Evolutionary conservation across 2,797 vertebrate species (phyloP).

Genomic region (Myripristis jacobus): DNA sequence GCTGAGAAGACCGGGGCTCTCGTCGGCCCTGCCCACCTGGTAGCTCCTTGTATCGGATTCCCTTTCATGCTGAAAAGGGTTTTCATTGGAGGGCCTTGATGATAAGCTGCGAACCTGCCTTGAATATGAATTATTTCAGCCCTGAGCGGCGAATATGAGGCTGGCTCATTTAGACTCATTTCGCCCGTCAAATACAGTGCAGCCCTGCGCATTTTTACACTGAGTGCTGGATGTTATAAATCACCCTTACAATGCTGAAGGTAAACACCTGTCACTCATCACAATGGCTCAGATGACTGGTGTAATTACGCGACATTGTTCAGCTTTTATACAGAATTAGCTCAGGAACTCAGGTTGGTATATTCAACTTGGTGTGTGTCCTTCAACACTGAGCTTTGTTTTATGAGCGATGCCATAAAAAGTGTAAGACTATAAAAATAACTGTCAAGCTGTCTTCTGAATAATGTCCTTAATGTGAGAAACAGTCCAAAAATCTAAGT

Average conservation of each 20-base stretch:
- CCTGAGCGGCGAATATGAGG: slow-evolving; percentile 33
- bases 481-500: no score
- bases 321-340: not conserved
- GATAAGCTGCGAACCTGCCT: slow-evolving; percentile 70
- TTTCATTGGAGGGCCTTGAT: slow-evolving; percentile 74
- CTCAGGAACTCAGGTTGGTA: not conserved
- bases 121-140: slow-evolving; percentile 76
- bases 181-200: slow-evolving; percentile 27
- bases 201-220: slow-evolving; percentile 58
- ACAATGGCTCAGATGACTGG: not conserved
- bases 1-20: slow-evolving; percentile 27
- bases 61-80: slow-evolving; percentile 72
- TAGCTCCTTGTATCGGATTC: slow-evolving; percentile 57
- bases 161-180: slow-evolving; percentile 51
- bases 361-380: no score
- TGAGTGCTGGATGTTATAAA: slow-evolving; percentile 40
- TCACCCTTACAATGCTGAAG: slow-evolving; percentile 9
- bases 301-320: not conserved
- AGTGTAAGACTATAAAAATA: no score
- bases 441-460: no score
- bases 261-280: slow-evolving; percentile 16
- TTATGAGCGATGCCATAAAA: no score
- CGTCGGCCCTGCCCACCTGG: slow-evolving; percentile 50
- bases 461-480: no score
- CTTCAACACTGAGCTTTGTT: not conserved